Percentiles rank a stretch among this genome's conserved stretches.
phyloP scores from a whole-genome alignment of 2,113 vertebrate genomes.

The Ailurus styani region DNA sequence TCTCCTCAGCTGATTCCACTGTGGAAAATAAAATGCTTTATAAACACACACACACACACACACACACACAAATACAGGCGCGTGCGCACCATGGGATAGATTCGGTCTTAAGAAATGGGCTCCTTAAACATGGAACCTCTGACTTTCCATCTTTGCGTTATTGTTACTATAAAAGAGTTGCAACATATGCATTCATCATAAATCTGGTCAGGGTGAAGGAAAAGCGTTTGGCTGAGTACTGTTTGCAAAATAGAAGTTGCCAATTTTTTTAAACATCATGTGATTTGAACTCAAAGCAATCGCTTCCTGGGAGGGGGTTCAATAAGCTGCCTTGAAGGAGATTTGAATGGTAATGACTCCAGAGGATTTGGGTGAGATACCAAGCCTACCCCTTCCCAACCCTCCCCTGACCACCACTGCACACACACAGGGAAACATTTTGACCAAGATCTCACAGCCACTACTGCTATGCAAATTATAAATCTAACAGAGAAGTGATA shows the following conservation, averaged over 20 bases:
- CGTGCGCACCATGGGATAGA: not conserved
- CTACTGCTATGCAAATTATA: slow-evolving; percentile 83
- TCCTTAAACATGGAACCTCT: slow-evolving; percentile 63
- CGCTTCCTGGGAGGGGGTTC: slow-evolving; percentile 69
- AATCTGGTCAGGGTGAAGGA: slow-evolving; percentile 62
- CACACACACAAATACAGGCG: not conserved
- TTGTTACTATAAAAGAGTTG: slow-evolving; percentile 71
- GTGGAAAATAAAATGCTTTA: slow-evolving; percentile 59
- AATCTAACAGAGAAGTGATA: slow-evolving; percentile 83
- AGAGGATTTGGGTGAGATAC: not conserved
- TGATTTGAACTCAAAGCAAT: slow-evolving; percentile 32
- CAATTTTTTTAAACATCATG: not conserved
- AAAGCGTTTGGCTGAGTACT: slow-evolving; percentile 74
- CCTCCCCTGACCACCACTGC: slow-evolving; percentile 72
- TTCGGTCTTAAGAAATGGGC: slow-evolving; percentile 65
- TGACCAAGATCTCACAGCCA: slow-evolving; percentile 82
- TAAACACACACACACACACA: not conserved
- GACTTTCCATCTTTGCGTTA: slow-evolving; percentile 68
- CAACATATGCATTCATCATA: not conserved
- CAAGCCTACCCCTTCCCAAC: slow-evolving; percentile 70
- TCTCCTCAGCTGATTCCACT: slow-evolving; percentile 31
- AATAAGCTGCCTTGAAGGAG: slow-evolving; percentile 62
- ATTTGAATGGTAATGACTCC: slow-evolving; percentile 54
- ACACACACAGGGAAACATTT: not conserved
- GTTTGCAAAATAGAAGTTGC: slow-evolving; percentile 74